Evolutionary conservation across 2,113 vertebrate genomes (phyloP), one percentile per base, ranked within the genome.

Genomic region (Cyanistes caeruleus): DNA sequence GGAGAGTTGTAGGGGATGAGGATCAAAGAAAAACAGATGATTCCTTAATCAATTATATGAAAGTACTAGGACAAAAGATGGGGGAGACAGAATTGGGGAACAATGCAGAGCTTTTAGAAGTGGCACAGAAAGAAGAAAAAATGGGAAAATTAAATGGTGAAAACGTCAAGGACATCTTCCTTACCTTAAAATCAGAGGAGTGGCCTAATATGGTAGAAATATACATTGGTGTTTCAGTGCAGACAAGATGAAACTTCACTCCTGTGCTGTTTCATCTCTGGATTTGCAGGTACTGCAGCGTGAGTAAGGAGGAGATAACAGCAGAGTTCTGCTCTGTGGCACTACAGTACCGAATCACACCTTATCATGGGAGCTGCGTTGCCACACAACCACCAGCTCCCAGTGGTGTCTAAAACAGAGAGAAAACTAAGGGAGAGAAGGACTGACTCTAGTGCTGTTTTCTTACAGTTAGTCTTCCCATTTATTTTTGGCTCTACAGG

Each of bases 291-390:
- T 64, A 25, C 58, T 35, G 39, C 37, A 33, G 12, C 0, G 1
- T 16, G 46, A 73, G 44, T 33, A 72, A 73, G 62, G 33, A 89
- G 70, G 41, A 72, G 39, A 53, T 80, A 69, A 58, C 22, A 53
- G 76, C 52, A 25, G 4, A 76, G 65, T 39, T 89, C 63, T 76
- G 43, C 75, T 59, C 37, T 48, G 24, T 52, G 0, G 62, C 31
- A 51, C 52, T 31, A 60, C 21, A 60, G n/a, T 59, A 56, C 46
- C 58, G 31, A 62, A 62, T 62, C 60, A 46, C 23, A 46, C 18
- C 39, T 74, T 35, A 70, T 11, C 87, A 87, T 1, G 0, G 60
- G 74, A 87, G 60, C 55, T 24, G 12, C 1, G 0, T 0, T 64
- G 72, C 76, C 84, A 83, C 70, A 52, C 27, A 58, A 33, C 60